Evolutionary conservation across 2,888 invertebrate genomes (phyloP), one percentile per base, ranked within the genome.

Genomic region (Leptinotarsa tumamoca): DNA sequence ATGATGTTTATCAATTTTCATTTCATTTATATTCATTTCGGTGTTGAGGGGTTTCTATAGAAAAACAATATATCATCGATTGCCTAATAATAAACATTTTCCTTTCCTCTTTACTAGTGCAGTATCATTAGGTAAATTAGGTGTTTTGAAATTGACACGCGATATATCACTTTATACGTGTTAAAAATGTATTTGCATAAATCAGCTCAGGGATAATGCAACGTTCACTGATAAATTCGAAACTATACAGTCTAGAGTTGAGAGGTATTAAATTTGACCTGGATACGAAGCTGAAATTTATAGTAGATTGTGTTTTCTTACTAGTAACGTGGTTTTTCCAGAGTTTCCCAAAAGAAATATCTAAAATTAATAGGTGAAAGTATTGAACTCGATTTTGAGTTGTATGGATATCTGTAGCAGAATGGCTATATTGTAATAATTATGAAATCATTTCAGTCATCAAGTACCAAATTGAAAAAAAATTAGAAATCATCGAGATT

Each of bases 121-220:
- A 21, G 58, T 58, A 58, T 58, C 58, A 58, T 58, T 23, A 58
- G 23, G 58, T 21, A 58, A 58, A 58, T 58, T 58, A 4, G 23
- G 58, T 58, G 58, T 58, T 23, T 58, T 21, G 27, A 23, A 58
- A 15, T 21, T 23, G 58, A 23, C 58, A 58, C 21, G 58, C 58
- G 15, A 58, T 58, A 23, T 58, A 58, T 58, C 58, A 58, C 23
- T 58, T 23, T 58, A 58, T 58, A 58, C 21, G 21, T 58, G 58
- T 58, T 58, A 23, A 58, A 58, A 23, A 58, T 23, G 14, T 15
- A 58, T 58, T 58, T 58, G 23, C 23, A 18, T 54, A 54, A 54
- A 54, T 18, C 54, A 54, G 18, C 54, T 54, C 54, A 18, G 54
- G 18, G 18, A 54, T 54, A 18, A 18, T 18, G 4, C 18, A 54